Evolutionary conservation across 2,888 invertebrate genomes (phyloP).

Genomic region (Clistopyga incitator): DNA sequence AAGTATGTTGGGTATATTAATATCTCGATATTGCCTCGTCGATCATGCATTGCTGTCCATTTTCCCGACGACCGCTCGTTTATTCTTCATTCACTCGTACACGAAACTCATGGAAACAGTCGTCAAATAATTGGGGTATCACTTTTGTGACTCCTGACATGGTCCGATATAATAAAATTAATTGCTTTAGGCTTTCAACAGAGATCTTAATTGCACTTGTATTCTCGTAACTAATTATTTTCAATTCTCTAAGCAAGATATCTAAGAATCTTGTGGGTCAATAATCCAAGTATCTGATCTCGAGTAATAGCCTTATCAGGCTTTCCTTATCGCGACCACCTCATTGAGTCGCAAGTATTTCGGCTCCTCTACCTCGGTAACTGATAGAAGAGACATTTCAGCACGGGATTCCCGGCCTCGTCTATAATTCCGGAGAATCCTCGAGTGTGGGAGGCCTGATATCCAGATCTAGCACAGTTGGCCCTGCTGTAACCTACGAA

Average conservation of each 20-base stretch:
- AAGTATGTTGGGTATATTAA: conserved; percentile 22
- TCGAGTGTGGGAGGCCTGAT: background rate
- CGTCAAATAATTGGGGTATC: background rate
- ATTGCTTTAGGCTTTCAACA: background rate
- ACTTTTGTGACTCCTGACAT: background rate
- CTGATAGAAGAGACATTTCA: background rate
- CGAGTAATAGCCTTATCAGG: conserved; percentile 9
- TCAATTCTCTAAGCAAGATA: conserved; percentile 27
- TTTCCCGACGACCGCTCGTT: conserved; percentile 7
- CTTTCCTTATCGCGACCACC: conserved; percentile 27
- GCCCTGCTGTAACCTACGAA: background rate
- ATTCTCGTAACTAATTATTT: conserved; percentile 30
- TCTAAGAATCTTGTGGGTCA: conserved; percentile 1
- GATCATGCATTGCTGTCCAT: conserved; percentile 4
- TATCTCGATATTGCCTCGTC: conserved; percentile 48
- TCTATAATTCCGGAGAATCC: conserved; percentile 11
- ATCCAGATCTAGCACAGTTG: background rate
- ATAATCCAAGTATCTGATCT: conserved; percentile 17
- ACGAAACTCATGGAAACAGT: background rate
- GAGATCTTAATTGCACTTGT: background rate
- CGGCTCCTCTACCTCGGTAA: background rate
- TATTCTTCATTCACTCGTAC: conserved; percentile 1
- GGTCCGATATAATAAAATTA: background rate
- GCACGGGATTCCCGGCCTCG: conserved; percentile 8
- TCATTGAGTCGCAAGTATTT: conserved; percentile 22